Evolutionary conservation across 2,113 vertebrate genomes (phyloP), one percentile per base, ranked within the genome.

Genomic region (Prunella fulvescens): DNA sequence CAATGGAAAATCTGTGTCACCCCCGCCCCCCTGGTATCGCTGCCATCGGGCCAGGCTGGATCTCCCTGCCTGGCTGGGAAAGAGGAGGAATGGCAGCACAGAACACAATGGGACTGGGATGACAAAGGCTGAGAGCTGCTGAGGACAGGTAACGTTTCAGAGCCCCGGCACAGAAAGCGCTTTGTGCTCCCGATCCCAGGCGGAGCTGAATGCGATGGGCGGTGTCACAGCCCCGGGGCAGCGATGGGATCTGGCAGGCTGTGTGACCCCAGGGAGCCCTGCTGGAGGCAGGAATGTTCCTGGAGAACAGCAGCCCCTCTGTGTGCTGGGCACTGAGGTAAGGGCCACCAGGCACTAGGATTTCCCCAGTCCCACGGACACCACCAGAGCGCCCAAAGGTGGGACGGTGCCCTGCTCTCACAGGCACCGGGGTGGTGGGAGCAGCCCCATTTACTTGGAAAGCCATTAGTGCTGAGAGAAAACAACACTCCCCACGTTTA

Each of bases 301-400:
- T 76, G 86, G 74, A 92, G 95, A 98, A 98, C 98, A 98, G 98
- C 97, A 88, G 91, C 47, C 53, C 88, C 96, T 98, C 97, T 98
- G 97, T 98, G 72, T 98, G 94, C 78, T 10, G 94, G 94, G 89
- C 88, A 85, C 67, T 83, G 96, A 97, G 97, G 95, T 76, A 95
- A 97, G 28, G 35, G 86, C 91, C 90, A 58, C 91, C 26, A 89
- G 3, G 26, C 97, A 73, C 97, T 96, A 97, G 90, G 94, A 94
- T 98, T 97, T 98, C 96, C 97, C 97, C 83, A 91, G 85, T 96
- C 85, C 94, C 92, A 73, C 4, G 16, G 97, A 93, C 95, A 97
- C 96, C 96, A 81, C 0, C 6, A 14, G 69, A 84, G 86, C 1
- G 10, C 31, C 94, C 84, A 56, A 88, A 86, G 72, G 83, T 19